These are phyloP conservation scores for Oncorhynchus tshawytscha DNA, from an alignment of 2,113 vertebrate genomes.

Conservation along the genomic window DNA sequence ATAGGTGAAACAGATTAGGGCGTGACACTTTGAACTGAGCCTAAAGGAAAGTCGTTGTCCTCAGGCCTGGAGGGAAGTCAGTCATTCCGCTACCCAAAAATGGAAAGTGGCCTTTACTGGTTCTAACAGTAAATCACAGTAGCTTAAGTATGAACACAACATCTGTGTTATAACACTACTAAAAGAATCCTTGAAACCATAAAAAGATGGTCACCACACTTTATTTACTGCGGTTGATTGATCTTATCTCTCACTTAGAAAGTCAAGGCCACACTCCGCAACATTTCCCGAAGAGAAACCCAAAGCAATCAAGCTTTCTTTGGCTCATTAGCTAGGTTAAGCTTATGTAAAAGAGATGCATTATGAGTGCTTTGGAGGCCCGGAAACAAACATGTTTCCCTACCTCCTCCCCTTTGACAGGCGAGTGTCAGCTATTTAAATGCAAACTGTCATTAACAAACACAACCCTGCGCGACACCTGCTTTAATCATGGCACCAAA, in stretches of 20 bases:
- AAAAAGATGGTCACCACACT: background rate
- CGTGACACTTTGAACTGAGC: too few species aligned
- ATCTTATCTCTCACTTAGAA: conserved; percentile 36
- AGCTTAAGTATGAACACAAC: too few species aligned
- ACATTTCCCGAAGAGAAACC: conserved; percentile 27
- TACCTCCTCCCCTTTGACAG: conserved; percentile 56
- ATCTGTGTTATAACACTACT: too few species aligned
- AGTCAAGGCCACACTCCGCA: conserved; percentile 35
- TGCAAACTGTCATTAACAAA: conserved; percentile 77
- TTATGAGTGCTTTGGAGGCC: conserved; percentile 58
- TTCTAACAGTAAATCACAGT: too few species aligned
- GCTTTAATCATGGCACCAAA: conserved; percentile 80
- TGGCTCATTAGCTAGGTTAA: conserved; percentile 77
- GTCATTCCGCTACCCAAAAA: too few species aligned
- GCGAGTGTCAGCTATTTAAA: conserved; percentile 77
- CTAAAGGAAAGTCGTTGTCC: too few species aligned
- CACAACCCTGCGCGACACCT: conserved; percentile 75
- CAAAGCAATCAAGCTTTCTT: conserved; percentile 50
- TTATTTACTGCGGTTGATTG: conserved; percentile 38
- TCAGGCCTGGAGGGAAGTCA: too few species aligned
- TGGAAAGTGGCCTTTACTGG: too few species aligned
- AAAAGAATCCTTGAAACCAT: too few species aligned
- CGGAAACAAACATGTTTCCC: conserved; percentile 69
- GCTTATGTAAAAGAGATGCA: conserved; percentile 77
- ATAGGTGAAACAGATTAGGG: too few species aligned